Evolutionary conservation across 2,113 vertebrate genomes (phyloP).

Genomic region (Caracal caracal): DNA sequence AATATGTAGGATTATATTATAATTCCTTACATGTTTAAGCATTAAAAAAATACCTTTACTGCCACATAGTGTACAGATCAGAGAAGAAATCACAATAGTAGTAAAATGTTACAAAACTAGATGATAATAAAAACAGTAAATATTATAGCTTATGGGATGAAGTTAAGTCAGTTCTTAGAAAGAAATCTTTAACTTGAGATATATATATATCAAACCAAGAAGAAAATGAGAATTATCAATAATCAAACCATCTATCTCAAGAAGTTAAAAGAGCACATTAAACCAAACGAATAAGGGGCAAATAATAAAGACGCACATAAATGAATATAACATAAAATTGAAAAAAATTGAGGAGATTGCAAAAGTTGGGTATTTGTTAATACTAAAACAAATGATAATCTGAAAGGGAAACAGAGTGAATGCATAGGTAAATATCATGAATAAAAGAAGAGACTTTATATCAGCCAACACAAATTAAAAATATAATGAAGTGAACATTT

Average conservation of each 20-base stretch:
- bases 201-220: background rate
- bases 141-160: background rate
- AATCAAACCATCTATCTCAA: background rate
- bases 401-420: background rate
- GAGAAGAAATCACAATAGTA: background rate
- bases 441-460: background rate
- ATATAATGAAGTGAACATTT: background rate
- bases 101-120: background rate
- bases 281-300: background rate
- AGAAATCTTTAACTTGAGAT: background rate
- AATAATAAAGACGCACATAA: background rate
- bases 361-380: background rate
- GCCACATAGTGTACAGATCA: background rate
- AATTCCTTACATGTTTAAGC: background rate
- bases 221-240: background rate
- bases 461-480: background rate
- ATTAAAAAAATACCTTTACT: background rate
- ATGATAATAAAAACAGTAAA: background rate
- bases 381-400: background rate
- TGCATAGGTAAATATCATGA: background rate
- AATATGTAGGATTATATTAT: background rate
- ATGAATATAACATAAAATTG: background rate
- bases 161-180: background rate
- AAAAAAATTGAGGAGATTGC: background rate
- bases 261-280: background rate